These are phyloP conservation scores for Drosophila prolongata DNA, from an alignment of 2,888 invertebrate species.

Conservation along the genomic window DNA sequence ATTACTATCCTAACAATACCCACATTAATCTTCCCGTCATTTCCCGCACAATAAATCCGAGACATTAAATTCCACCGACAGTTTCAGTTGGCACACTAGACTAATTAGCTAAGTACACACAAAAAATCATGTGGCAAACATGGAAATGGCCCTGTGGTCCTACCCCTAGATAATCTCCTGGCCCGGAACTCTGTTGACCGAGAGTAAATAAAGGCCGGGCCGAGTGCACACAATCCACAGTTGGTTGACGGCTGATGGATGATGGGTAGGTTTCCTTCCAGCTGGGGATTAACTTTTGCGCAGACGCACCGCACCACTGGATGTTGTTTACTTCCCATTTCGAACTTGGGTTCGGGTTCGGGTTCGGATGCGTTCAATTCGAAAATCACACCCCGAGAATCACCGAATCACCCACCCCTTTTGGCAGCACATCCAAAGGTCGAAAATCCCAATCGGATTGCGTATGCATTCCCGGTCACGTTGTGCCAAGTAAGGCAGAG, in stretches of 20 bases:
- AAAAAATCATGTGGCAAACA: background rate
- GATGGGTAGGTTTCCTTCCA: conserved; percentile 45
- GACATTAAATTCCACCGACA: conserved; percentile 28
- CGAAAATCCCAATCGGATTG: conserved; percentile 57
- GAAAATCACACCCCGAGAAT: conserved; percentile 47
- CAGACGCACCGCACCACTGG: conserved; percentile 57
- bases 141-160: conserved; percentile 39
- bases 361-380: conserved; percentile 17
- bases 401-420: conserved; percentile 26
- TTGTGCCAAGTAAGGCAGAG: conserved; percentile 60
- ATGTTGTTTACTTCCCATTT: conserved; percentile 74
- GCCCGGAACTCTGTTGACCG: conserved; percentile 55
- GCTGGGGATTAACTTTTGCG: conserved; percentile 30
- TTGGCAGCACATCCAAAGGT: conserved; percentile 15
- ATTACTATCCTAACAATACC: conserved; percentile 36
- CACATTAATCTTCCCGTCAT: conserved; percentile 36
- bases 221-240: conserved; percentile 62
- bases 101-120: conserved; percentile 66
- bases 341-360: conserved; percentile 41
- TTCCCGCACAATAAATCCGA: conserved; percentile 13
- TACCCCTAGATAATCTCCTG: conserved; percentile 34
- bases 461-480: conserved; percentile 63
- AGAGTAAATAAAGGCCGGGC: conserved; percentile 56
- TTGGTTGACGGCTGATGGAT: conserved; percentile 60
- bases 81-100: conserved; percentile 47